Conservation (phyloP, 2,797 vertebrate species). For the Catostomus latipinnis region DNA sequence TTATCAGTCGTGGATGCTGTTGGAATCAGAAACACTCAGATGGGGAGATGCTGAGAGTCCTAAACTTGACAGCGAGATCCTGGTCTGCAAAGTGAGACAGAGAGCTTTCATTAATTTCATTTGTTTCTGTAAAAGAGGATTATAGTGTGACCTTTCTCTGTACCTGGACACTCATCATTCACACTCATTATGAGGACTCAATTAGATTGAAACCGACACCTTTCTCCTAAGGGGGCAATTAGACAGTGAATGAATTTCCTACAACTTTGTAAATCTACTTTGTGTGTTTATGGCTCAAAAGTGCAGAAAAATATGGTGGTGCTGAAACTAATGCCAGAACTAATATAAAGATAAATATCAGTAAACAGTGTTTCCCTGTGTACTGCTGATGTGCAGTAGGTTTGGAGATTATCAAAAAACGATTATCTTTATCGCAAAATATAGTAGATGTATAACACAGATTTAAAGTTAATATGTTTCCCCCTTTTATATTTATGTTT, state of each 20-base stretch:
- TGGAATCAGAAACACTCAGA: constrained; percentile 62
- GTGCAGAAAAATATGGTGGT: constrained; percentile 67
- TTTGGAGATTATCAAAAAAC: constrained; percentile 61
- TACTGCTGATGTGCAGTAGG: constrained; percentile 66
- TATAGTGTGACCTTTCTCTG: constrained; percentile 88
- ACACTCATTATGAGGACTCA: constrained; percentile 88
- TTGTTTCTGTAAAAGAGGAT: constrained; percentile 88
- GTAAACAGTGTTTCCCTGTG: constrained; percentile 57
- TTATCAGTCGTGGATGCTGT: constrained; percentile 47
- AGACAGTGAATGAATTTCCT: constrained; percentile 79
- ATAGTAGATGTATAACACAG: background rate
- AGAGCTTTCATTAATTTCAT: constrained; percentile 84
- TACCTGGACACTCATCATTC: constrained; percentile 83
- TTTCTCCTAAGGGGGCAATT: constrained; percentile 82
- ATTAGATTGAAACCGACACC: constrained; percentile 82
- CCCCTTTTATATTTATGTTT: too few relatives aligned
- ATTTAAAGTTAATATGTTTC: too few relatives aligned
- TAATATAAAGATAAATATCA: background rate
- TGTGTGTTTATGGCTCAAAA: constrained; percentile 62
- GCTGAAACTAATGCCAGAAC: constrained; percentile 56
- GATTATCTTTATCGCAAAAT: constrained; percentile 59
- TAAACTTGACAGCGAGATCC: background rate
- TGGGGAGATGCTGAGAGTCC: background rate
- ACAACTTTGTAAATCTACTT: constrained; percentile 80
- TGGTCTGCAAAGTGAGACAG: constrained; percentile 66